These are phyloP conservation scores for Trichogramma dendrolimi DNA, from an alignment of 2,888 invertebrate species.

Conservation along the genomic window DNA sequence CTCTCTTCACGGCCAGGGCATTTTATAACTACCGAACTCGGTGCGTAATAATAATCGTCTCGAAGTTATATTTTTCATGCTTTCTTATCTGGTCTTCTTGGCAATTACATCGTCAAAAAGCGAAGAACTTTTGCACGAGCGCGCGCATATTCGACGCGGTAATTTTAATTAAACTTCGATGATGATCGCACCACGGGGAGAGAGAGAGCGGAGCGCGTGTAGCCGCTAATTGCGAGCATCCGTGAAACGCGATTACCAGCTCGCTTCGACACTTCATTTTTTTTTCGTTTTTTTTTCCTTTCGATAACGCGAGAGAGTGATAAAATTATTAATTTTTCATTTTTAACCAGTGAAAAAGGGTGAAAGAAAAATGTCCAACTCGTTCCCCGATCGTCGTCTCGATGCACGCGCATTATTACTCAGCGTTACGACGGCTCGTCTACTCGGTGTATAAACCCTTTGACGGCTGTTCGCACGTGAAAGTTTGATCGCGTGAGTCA, in stretches of 20 bases:
- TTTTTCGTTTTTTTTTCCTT: no score
- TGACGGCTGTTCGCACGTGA: background rate
- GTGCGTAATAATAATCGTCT: no score
- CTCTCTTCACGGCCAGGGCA: no score
- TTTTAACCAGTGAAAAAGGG: background rate
- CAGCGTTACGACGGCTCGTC: conserved; percentile 3
- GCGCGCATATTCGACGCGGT: conserved; percentile 16
- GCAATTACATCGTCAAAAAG: conserved; percentile 21
- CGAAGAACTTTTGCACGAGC: conserved; percentile 1
- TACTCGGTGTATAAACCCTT: background rate
- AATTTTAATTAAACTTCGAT: conserved; percentile 24
- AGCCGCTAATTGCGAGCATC: conserved; percentile 24
- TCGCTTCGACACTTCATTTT: background rate
- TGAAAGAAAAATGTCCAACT: background rate
- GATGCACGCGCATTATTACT: conserved; percentile 4
- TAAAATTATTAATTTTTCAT: conserved; percentile 2
- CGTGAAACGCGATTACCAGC: background rate
- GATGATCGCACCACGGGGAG: conserved; percentile 1
- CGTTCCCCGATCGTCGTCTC: conserved; percentile 8
- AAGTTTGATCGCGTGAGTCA: conserved; percentile 24
- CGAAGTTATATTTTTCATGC: no score
- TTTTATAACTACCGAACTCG: no score
- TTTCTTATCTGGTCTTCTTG: no score
- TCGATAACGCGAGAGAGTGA: conserved; percentile 9
- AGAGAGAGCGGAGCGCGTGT: conserved; percentile 13